Conservation (phyloP, 2,113 vertebrate genomes). For the Malurus elegans region DNA sequence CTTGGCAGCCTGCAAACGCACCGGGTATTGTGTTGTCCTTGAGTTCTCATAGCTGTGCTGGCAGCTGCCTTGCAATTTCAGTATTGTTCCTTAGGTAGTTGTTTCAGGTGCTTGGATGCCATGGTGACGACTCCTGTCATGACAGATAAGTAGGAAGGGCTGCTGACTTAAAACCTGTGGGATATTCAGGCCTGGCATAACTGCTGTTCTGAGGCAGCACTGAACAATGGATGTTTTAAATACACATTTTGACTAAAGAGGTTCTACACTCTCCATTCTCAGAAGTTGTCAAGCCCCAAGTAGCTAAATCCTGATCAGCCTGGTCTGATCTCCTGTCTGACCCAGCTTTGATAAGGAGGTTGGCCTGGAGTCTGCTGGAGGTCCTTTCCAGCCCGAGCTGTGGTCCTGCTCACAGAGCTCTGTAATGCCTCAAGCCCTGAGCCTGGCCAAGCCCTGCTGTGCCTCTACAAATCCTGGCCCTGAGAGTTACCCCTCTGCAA, state of each 20-base stretch:
- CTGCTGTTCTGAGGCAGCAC: not conserved
- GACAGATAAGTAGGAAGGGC: not conserved
- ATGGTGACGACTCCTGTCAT: conserved; percentile 29
- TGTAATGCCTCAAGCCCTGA: not conserved
- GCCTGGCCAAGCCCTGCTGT: not conserved
- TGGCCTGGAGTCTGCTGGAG: not conserved
- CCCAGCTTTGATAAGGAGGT: not conserved
- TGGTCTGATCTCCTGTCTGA: not conserved
- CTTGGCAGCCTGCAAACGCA: not conserved
- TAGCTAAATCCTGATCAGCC: not conserved
- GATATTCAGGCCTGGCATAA: not conserved
- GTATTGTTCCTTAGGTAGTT: not conserved
- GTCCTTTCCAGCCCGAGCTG: not conserved
- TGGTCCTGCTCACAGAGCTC: not conserved
- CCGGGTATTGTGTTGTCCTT: not conserved
- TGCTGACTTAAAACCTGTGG: conserved; percentile 13
- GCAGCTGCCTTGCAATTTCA: not conserved
- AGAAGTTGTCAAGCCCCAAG: not conserved
- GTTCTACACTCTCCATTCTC: not conserved
- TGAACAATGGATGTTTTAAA: not conserved
- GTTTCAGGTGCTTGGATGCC: conserved; percentile 24
- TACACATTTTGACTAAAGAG: not conserved
- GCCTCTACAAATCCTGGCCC: not conserved
- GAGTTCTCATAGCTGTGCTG: not conserved
- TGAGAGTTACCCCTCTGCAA: not conserved